Evolutionary conservation across 2,797 vertebrate genomes (phyloP).

Genomic region (Syngnathus rostellatus): DNA sequence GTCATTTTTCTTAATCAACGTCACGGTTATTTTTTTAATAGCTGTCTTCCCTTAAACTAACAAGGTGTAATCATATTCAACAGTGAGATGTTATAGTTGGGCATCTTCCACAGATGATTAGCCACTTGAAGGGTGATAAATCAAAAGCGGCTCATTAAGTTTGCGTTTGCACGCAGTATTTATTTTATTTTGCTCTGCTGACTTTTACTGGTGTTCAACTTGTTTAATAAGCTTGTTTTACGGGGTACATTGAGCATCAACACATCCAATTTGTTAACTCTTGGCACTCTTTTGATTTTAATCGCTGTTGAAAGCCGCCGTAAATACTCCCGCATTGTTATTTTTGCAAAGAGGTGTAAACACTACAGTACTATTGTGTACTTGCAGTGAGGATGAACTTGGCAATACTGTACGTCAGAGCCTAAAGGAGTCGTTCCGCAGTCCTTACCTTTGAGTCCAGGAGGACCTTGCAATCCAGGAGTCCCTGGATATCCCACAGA

Average conservation of each 20-base stretch:
- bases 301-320: conserved; percentile 32
- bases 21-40: too few species aligned
- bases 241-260: conserved; percentile 37
- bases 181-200: conserved; percentile 46
- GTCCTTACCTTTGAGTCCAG: conserved; percentile 69
- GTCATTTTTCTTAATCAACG: too few species aligned
- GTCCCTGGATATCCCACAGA: conserved; percentile 66
- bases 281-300: conserved; percentile 46
- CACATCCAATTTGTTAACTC: conserved; percentile 37
- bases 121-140: conserved; percentile 35
- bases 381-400: neutral
- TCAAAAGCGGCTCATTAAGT: conserved; percentile 29
- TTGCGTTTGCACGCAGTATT: conserved; percentile 22
- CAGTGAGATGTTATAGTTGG: conserved; percentile 27
- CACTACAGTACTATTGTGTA: neutral
- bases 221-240: conserved; percentile 49
- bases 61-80: conserved; percentile 7
- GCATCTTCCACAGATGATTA: conserved; percentile 43
- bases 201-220: conserved; percentile 35
- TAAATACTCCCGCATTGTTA: conserved; percentile 25
- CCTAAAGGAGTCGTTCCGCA: neutral
- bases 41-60: conserved; percentile 6
- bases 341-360: conserved; percentile 9
- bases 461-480: conserved; percentile 61
- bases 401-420: neutral